phyloP scores from a whole-genome alignment of 2,113 vertebrate genomes.

The Albula goreensis region DNA sequence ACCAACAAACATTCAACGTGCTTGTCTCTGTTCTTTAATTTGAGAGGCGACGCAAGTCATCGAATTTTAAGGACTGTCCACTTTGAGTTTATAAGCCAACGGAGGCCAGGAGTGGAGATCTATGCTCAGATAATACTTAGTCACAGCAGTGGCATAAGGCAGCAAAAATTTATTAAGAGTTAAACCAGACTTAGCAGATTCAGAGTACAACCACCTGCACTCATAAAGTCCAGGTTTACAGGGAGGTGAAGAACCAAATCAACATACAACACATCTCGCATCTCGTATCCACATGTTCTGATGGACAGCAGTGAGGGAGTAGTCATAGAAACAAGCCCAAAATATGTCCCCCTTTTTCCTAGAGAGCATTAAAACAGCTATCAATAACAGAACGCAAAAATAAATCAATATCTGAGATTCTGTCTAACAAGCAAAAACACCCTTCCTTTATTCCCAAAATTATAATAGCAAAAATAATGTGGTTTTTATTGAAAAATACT shows the following conservation, averaged over 20 bases:
- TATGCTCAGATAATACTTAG: not conserved
- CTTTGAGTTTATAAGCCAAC: no score
- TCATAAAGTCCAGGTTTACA: not conserved
- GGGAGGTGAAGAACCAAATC: not conserved
- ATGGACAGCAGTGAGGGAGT: not conserved
- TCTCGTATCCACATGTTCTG: not conserved
- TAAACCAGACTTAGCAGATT: not conserved
- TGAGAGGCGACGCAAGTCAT: not conserved
- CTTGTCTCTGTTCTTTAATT: not conserved
- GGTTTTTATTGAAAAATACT: not conserved
- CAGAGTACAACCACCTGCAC: not conserved
- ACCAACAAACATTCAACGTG: not conserved
- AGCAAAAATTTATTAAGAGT: not conserved
- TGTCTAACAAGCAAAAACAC: not conserved
- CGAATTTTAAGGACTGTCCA: not conserved
- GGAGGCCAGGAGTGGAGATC: not conserved
- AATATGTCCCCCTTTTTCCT: constrained; percentile 4
- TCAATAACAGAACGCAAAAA: no score
- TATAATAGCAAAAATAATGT: not conserved
- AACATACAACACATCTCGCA: not conserved
- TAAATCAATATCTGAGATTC: no score
- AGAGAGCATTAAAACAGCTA: not conserved
- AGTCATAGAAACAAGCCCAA: not conserved
- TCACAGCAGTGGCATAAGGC: not conserved
- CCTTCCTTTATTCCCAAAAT: not conserved